These are phyloP conservation scores for Crypturellus undulatus DNA, from an alignment of 2,113 vertebrate species.

Conservation along the genomic window DNA sequence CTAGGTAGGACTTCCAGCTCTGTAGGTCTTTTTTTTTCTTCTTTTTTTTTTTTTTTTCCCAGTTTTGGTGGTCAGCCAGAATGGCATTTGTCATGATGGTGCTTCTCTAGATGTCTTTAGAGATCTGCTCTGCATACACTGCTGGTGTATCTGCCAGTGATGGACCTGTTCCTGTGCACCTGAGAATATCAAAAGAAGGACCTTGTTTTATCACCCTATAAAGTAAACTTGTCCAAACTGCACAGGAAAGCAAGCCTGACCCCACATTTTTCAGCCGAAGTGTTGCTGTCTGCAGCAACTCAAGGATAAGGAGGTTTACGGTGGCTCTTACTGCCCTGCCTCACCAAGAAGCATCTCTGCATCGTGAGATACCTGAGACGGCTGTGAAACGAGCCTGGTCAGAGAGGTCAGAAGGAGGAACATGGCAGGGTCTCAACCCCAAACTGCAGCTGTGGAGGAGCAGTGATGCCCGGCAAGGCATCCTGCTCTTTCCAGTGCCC, in stretches of 20 bases:
- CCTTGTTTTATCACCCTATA: background rate
- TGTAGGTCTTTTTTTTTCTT: background rate
- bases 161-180: background rate
- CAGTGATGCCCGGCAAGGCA: background rate
- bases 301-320: background rate
- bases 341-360: background rate
- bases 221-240: background rate
- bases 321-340: background rate
- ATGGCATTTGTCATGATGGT: conserved; percentile 4
- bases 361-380: rapidly evolving
- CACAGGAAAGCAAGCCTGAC: background rate
- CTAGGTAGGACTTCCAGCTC: background rate
- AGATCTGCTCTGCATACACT: background rate
- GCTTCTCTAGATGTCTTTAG: background rate
- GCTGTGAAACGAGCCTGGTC: background rate
- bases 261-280: background rate
- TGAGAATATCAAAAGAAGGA: background rate
- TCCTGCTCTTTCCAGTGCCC: background rate
- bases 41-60: background rate
- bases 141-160: background rate
- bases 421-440: background rate
- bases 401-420: background rate
- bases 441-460: background rate
- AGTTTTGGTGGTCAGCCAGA: background rate
- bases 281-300: background rate